Percentiles rank a stretch among this genome's conserved stretches.
These are phyloP conservation scores for Saccostrea cuccullata DNA, from an alignment of 1,140 invertebrate genomes.

Conservation along the genomic window DNA sequence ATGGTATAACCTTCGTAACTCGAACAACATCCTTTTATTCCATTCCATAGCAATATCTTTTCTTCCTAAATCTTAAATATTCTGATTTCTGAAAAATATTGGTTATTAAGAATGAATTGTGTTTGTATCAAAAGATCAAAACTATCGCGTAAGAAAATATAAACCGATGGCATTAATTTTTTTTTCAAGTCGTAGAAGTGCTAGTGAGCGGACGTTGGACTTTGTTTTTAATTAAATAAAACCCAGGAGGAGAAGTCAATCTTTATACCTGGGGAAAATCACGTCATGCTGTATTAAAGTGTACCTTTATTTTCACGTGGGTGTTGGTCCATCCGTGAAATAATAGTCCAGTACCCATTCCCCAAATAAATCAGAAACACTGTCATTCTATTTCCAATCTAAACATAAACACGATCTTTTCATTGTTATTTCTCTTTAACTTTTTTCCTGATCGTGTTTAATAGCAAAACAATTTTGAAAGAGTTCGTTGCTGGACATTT, in stretches of 20 bases:
- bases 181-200: not conserved
- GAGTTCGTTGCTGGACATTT: not conserved
- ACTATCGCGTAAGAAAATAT: too few species aligned
- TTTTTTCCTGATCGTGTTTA: not conserved
- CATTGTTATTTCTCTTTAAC: not conserved
- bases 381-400: not conserved
- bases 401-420: not conserved
- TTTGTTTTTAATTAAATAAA: constrained; percentile 1
- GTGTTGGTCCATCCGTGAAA: not conserved
- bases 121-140: too few species aligned
- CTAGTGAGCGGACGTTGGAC: not conserved
- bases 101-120: too few species aligned
- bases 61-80: too few species aligned
- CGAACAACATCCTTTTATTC: too few species aligned
- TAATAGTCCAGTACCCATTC: not conserved
- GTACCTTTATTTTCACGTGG: not conserved
- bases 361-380: constrained; percentile 3
- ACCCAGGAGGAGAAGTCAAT: not conserved
- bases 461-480: not conserved
- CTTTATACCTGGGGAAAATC: not conserved
- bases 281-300: not conserved
- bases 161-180: too few species aligned
- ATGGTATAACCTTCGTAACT: too few species aligned
- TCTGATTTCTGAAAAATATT: too few species aligned
- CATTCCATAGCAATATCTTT: too few species aligned